Evolutionary conservation across 2,888 invertebrate species (phyloP), one percentile per base, ranked within the genome.

Genomic region (Laothoe populi): DNA sequence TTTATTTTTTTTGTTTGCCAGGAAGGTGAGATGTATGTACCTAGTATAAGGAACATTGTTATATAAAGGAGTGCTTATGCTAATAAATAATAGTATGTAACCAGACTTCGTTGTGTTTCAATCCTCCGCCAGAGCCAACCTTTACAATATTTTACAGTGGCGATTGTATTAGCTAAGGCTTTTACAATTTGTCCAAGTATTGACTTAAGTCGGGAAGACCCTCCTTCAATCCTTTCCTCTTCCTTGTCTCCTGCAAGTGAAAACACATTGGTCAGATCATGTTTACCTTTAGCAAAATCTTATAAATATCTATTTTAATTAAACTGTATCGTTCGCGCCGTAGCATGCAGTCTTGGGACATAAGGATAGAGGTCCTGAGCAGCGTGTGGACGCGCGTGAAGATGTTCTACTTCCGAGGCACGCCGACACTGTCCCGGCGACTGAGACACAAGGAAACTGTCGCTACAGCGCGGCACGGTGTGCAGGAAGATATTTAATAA

Each of bases 101-200:
- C n/a, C n/a, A n/a, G n/a, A n/a, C n/a, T n/a, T n/a, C n/a, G n/a
- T n/a, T n/a, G n/a, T n/a, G n/a, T n/a, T n/a, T n/a, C n/a, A n/a
- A n/a, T n/a, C n/a, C n/a, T n/a, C n/a, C n/a, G n/a, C n/a, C n/a
- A n/a, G n/a, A n/a, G n/a, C n/a, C n/a, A n/a, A n/a, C n/a, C n/a
- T n/a, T n/a, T n/a, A n/a, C n/a, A n/a, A 87, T 90, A 90, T 90
- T 87, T 88, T 92, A 91, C 88, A 91, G 77, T 82, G 82, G 79
- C 79, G 83, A 87, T 88, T 88, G 83, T 72, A 77, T 88, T 88
- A 85, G 89, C 90, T 90, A 90, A 79, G 82, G 77, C 82, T 83
- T 88, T 98, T 99, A 99, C 96, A 99, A 95, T 94, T 99, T 99
- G 95, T 99, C 99, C 94, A 99, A 94, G 93, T 98, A 99, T 94